These are phyloP conservation scores for Eupithecia vulgata DNA, from an alignment of 2,888 invertebrate genomes.

Conservation along the genomic window DNA sequence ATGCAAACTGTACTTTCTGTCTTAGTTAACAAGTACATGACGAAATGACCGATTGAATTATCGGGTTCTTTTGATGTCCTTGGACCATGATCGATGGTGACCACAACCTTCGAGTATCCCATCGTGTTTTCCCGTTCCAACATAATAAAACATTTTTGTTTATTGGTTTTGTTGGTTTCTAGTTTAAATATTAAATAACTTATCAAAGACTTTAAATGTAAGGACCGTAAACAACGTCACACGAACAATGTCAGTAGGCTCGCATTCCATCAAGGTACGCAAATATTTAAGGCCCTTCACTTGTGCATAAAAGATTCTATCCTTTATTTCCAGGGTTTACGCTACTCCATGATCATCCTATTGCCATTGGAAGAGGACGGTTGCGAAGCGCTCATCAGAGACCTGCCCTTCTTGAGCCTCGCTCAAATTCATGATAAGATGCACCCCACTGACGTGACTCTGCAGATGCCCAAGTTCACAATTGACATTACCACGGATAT, in stretches of 20 bases:
- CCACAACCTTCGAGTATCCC: too few species aligned
- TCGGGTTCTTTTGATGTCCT: too few species aligned
- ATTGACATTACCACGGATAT: constrained; percentile 84
- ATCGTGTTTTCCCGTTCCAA: background rate
- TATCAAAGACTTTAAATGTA: too few species aligned
- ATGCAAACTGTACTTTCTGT: too few species aligned
- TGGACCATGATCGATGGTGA: too few species aligned
- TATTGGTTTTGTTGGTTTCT: background rate
- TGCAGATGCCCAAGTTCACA: constrained; percentile 85
- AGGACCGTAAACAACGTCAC: too few species aligned
- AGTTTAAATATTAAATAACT: too few species aligned
- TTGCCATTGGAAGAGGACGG: constrained; percentile 83
- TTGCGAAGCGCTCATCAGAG: constrained; percentile 76
- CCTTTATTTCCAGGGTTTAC: constrained; percentile 74
- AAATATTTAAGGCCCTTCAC: background rate
- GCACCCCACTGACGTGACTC: constrained; percentile 75
- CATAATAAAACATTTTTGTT: background rate
- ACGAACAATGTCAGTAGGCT: background rate
- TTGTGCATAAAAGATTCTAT: background rate
- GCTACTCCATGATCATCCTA: constrained; percentile 86
- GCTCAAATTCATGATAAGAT: constrained; percentile 73
- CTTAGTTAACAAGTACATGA: too few species aligned
- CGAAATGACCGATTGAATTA: too few species aligned
- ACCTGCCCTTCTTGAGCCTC: constrained; percentile 83
- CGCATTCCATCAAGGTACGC: background rate